These are phyloP conservation scores for Acipenser ruthenus DNA, from an alignment of 2,797 vertebrate genomes.

Conservation along the genomic window DNA sequence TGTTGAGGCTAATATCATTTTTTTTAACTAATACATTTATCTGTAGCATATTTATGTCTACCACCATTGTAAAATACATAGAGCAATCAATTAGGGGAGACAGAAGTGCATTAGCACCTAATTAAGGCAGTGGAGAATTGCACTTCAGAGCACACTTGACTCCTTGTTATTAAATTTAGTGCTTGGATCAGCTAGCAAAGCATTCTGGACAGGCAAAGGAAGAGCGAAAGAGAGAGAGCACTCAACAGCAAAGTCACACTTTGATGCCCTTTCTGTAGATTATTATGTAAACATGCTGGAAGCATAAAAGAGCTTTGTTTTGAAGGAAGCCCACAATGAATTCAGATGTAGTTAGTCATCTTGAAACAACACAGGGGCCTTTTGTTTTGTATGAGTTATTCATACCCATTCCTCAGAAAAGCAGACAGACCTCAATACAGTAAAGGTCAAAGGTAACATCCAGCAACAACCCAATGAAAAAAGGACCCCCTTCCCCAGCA, in stretches of 20 bases:
- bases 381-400: conserved; percentile 20
- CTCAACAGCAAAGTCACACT: conserved; percentile 13
- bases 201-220: conserved; percentile 19
- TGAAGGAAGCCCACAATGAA: conserved; percentile 25
- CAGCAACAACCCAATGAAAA: conserved; percentile 13
- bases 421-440: conserved; percentile 12
- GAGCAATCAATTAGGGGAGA: conserved; percentile 21
- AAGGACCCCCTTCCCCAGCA: conserved; percentile 8
- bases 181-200: conserved; percentile 17
- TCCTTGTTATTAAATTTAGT: conserved; percentile 15
- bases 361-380: conserved; percentile 17
- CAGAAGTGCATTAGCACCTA: conserved; percentile 19
- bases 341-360: conserved; percentile 22
- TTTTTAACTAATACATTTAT: conserved; percentile 5
- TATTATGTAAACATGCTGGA: conserved; percentile 24
- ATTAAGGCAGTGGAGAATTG: conserved; percentile 18
- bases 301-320: conserved; percentile 25
- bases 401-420: neutral
- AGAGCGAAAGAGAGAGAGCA: conserved; percentile 13
- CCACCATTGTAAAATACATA: conserved; percentile 11
- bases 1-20: neutral
- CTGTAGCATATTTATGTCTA: conserved; percentile 7
- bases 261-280: conserved; percentile 19
- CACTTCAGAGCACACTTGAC: conserved; percentile 17
- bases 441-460: conserved; percentile 20